Conservation (phyloP, 2,797 vertebrate species). For the Otolemur crassicaudatus region DNA sequence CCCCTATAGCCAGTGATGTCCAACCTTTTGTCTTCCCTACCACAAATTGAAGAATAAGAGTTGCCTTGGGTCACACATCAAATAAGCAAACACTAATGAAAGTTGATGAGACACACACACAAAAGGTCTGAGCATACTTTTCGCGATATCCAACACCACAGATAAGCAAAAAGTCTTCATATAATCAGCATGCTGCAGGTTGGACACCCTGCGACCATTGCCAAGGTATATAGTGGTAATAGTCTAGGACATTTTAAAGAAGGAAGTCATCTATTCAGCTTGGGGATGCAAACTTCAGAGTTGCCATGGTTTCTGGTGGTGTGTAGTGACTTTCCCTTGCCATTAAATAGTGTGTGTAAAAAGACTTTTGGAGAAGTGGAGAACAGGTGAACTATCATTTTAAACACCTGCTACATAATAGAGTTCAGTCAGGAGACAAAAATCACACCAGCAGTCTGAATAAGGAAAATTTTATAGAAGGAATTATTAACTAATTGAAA, state of each 20-base stretch:
- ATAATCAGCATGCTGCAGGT: too few relatives aligned
- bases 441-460: neutral
- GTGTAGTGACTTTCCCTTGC: neutral
- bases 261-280: neutral
- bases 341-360: neutral
- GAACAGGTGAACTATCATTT: neutral
- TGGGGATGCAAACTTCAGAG: neutral
- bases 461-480: neutral
- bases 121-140: too few relatives aligned
- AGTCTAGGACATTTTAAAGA: neutral
- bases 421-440: neutral
- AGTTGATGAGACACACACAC: too few relatives aligned
- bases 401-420: neutral
- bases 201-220: neutral
- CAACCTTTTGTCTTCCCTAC: too few relatives aligned
- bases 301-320: neutral
- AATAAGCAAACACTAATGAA: too few relatives aligned
- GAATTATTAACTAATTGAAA: neutral
- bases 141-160: too few relatives aligned
- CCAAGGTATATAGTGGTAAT: accelerated
- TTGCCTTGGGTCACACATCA: too few relatives aligned
- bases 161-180: too few relatives aligned
- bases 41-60: too few relatives aligned
- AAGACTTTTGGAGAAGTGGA: neutral
- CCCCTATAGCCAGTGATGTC: neutral